Conservation (phyloP, 2,888 invertebrate species). For the Lacanobia wlatinum region DNA sequence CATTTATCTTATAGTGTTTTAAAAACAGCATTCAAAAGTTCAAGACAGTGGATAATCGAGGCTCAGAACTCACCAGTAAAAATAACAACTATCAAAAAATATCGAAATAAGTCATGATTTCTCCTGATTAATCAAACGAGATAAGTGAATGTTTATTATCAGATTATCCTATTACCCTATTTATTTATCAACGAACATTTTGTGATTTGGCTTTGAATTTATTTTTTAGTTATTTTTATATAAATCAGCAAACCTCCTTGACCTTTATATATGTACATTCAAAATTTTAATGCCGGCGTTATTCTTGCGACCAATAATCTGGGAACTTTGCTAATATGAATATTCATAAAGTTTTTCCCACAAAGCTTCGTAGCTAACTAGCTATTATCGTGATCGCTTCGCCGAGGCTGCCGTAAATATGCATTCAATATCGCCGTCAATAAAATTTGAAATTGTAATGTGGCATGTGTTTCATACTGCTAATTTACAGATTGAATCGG, state of each 20-base stretch:
- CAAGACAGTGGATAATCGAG: not conserved
- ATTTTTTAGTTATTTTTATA: too few relatives aligned
- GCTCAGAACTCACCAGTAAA: not conserved
- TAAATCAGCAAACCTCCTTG: constrained; percentile 24
- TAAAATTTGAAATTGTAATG: constrained; percentile 39
- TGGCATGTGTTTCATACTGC: constrained; percentile 10
- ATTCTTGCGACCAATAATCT: constrained; percentile 52
- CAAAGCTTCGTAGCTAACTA: constrained; percentile 40
- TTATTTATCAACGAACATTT: not conserved
- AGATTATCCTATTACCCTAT: not conserved
- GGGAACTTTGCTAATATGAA: constrained; percentile 57
- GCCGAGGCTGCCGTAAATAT: constrained; percentile 32
- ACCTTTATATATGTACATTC: constrained; percentile 45
- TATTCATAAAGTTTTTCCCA: constrained; percentile 58
- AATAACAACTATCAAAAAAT: not conserved
- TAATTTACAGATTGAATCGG: constrained; percentile 16
- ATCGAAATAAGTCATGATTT: not conserved
- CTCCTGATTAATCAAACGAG: not conserved
- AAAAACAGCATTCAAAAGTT: not conserved
- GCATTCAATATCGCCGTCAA: constrained; percentile 39
- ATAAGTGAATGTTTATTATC: constrained; percentile 10
- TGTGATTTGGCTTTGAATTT: not conserved
- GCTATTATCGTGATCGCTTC: constrained; percentile 49
- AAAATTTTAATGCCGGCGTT: constrained; percentile 39
- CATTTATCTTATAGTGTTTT: too few relatives aligned